These are phyloP conservation scores for Oncopeltus fasciatus DNA, from an alignment of 1,140 invertebrate genomes.

Conservation along the genomic window DNA sequence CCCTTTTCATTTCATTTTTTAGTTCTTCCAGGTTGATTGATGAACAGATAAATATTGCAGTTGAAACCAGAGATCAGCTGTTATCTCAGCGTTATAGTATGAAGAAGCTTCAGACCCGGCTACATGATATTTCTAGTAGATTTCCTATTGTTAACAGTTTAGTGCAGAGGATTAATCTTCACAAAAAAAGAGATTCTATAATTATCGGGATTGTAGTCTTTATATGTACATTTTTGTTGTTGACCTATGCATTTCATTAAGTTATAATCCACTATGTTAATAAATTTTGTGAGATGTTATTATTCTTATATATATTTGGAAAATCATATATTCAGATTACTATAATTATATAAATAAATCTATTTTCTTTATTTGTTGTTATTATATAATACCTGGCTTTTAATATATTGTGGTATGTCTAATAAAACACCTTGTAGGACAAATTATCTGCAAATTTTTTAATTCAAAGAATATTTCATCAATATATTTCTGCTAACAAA, in stretches of 20 bases:
- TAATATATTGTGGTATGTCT: no score
- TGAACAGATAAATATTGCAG: constrained; percentile 92
- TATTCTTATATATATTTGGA: neutral
- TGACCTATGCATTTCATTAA: constrained; percentile 59
- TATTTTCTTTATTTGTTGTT: no score
- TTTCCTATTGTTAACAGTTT: constrained; percentile 80
- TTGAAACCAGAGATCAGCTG: constrained; percentile 86
- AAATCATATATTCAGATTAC: neutral
- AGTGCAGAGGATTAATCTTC: constrained; percentile 81
- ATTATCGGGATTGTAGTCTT: constrained; percentile 73
- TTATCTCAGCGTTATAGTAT: constrained; percentile 73
- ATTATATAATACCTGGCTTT: no score
- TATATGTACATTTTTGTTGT: constrained; percentile 71
- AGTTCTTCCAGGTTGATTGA: constrained; percentile 86
- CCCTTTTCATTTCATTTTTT: constrained; percentile 32
- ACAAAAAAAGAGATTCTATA: constrained; percentile 80
- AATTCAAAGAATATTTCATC: no score
- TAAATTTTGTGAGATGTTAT: neutral
- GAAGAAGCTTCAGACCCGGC: constrained; percentile 76
- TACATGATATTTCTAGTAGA: constrained; percentile 83
- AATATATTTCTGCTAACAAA: no score
- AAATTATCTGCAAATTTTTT: no score
- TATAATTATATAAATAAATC: no score
- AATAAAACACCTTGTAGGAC: no score
- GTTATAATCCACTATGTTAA: neutral